Evolutionary conservation across 2,113 vertebrate species (phyloP).

Genomic region (Zingel zingel): DNA sequence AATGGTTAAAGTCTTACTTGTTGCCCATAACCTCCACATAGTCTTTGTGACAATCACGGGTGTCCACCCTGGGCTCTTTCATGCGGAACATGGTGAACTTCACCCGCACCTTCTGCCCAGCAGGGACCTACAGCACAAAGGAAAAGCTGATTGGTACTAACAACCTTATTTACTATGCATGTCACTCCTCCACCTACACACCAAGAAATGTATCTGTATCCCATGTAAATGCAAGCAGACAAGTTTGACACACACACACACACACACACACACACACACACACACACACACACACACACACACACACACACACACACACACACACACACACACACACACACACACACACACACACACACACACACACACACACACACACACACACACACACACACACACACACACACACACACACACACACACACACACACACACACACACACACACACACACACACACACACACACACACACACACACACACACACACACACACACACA

Average conservation of each 20-base stretch:
- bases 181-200: conserved; percentile 21
- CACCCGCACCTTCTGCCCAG: conserved; percentile 72
- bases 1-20: conserved; percentile 73
- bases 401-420: too few species aligned
- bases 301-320: conserved; percentile 18
- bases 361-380: too few species aligned
- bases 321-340: too few species aligned
- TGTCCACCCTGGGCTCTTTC: conserved; percentile 83
- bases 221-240: conserved; percentile 24
- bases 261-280: conserved; percentile 12
- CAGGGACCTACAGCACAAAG: conserved; percentile 73
- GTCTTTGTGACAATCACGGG: conserved; percentile 81
- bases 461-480: too few species aligned
- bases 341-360: too few species aligned
- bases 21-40: conserved; percentile 77
- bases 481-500: too few species aligned
- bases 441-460: too few species aligned
- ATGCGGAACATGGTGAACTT: conserved; percentile 84
- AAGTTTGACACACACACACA: conserved; percentile 9
- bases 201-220: conserved; percentile 12
- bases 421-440: too few species aligned
- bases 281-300: conserved; percentile 11
- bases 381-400: too few species aligned
- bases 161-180: conserved; percentile 39
- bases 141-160: conserved; percentile 26